A percentile compares a stretch with the other conserved stretches of the same genome.
phyloP scores from a whole-genome alignment of 37 sponge, comb jelly and placozoan genomes.

The Cladorhizidae sp. region DNA sequence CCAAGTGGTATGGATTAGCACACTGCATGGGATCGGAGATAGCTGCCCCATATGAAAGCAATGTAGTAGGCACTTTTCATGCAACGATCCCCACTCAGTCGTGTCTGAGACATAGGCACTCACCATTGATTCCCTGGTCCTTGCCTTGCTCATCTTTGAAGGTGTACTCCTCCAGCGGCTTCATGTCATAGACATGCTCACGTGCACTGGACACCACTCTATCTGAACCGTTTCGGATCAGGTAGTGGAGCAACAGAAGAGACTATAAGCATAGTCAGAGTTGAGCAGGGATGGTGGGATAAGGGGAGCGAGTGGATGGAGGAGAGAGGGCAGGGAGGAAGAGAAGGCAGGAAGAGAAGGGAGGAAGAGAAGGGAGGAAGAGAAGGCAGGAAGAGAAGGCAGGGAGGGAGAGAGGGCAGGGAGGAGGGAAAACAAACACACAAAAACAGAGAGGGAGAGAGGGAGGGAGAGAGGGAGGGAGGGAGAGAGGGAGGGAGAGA shows the following conservation, averaged over 20 bases:
- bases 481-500: not conserved
- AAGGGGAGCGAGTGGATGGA: no score
- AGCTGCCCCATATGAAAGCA: no score
- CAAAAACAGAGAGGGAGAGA: no score
- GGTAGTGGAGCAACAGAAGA: slow-evolving; percentile 86
- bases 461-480: not conserved
- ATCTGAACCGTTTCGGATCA: slow-evolving; percentile 95
- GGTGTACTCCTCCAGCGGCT: slow-evolving; percentile 86
- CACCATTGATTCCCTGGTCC: slow-evolving; percentile 99
- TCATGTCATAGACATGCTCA: slow-evolving; percentile 97
- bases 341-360: not conserved
- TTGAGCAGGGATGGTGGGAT: not conserved
- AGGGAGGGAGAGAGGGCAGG: not conserved
- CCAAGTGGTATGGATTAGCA: no score
- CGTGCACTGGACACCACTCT: slow-evolving; percentile 95
- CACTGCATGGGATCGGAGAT: no score
- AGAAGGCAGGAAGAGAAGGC: not conserved
- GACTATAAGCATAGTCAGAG: slow-evolving; percentile 29
- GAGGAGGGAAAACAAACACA: no score
- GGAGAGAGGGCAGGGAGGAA: not conserved
- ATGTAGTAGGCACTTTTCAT: no score
- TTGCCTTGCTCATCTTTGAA: slow-evolving; percentile 93
- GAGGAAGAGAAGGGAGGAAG: not conserved
- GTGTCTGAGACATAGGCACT: no score
- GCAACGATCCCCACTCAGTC: no score